phyloP scores from a whole-genome alignment of 2,797 vertebrate genomes.

The Gymnothorax javanicus region DNA sequence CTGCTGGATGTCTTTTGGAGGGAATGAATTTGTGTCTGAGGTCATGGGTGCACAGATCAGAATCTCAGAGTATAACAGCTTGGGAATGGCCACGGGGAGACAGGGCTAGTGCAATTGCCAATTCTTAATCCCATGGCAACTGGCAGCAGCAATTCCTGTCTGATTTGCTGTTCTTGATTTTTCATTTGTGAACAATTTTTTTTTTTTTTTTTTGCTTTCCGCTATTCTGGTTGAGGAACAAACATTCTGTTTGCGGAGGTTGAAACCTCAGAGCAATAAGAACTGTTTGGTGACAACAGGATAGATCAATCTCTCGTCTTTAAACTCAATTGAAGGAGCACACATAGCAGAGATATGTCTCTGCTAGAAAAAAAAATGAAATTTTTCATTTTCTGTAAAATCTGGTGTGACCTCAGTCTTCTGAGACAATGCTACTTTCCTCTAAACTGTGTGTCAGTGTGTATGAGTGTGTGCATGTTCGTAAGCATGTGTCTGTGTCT shows the following conservation, averaged over 20 bases:
- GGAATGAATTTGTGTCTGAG: neutral
- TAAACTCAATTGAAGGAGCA: neutral
- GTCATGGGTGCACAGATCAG: neutral
- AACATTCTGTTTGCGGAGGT: conserved; percentile 13
- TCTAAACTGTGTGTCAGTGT: neutral
- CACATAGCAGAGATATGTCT: neutral
- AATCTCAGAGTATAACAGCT: neutral
- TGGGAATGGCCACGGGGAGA: neutral
- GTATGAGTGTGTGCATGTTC: neutral
- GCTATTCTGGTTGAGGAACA: neutral
- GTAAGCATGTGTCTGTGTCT: neutral
- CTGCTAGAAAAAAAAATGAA: neutral
- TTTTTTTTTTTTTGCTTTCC: neutral
- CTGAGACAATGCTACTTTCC: conserved; percentile 13
- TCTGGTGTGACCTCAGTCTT: neutral
- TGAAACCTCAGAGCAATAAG: conserved; percentile 19
- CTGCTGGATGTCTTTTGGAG: conserved; percentile 1
- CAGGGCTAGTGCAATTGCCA: neutral
- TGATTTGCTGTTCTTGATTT: neutral
- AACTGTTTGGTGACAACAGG: conserved; percentile 19
- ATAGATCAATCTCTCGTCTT: conserved; percentile 2
- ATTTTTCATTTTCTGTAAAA: neutral
- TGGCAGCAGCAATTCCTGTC: neutral
- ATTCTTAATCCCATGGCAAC: neutral
- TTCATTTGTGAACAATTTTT: conserved; percentile 25